A percentile compares a stretch with the other conserved stretches of the same genome.
Conservation (phyloP, 2,888 invertebrate genomes). For the Lypha dubia region DNA sequence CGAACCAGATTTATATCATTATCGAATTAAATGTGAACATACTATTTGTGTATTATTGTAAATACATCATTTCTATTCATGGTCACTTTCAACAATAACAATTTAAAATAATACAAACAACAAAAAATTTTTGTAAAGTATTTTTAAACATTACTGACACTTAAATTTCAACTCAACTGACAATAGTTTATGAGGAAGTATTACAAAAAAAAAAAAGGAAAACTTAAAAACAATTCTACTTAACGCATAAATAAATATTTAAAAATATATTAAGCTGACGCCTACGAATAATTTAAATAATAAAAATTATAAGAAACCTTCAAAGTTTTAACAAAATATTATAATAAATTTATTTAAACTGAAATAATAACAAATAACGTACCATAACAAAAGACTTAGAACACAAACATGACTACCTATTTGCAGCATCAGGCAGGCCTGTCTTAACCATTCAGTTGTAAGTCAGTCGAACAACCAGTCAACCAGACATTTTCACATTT, state of each 20-base stretch:
- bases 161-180: not conserved
- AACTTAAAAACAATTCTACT: not conserved
- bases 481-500: conserved; percentile 48
- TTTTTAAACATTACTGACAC: not conserved
- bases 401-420: conserved; percentile 49
- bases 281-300: not conserved
- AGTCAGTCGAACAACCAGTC: conserved; percentile 21
- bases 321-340: not conserved
- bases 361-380: not conserved
- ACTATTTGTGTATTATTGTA: not conserved
- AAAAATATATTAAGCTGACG: not conserved
- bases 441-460: conserved; percentile 22
- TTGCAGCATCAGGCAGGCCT: not conserved
- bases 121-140: not conserved
- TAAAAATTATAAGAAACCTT: not conserved
- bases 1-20: too few relatives aligned
- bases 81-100: not conserved
- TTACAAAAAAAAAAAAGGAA: not conserved
- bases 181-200: not conserved
- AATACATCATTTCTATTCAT: not conserved
- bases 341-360: conserved; percentile 19
- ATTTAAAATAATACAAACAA: not conserved
- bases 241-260: not conserved
- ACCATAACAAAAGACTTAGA: conserved; percentile 57
- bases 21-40: not conserved